Conservation (phyloP, 2,888 invertebrate genomes). For the Polydrusus cervinus region DNA sequence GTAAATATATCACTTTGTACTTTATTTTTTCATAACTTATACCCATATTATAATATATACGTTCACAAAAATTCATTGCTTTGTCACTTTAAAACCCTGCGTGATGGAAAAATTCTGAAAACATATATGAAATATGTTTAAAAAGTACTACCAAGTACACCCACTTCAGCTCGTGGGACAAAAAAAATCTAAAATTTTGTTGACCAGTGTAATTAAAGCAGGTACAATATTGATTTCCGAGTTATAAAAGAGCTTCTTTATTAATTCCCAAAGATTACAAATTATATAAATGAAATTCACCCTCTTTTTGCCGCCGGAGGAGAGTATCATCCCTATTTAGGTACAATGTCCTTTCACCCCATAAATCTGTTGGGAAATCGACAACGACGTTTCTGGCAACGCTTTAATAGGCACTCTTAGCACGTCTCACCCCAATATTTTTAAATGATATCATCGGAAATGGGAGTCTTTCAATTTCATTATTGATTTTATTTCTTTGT, state of each 20-base stretch:
- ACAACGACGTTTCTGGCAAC: conserved; percentile 48
- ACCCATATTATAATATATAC: too few species aligned
- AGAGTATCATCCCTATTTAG: conserved; percentile 46
- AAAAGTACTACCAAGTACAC: too few species aligned
- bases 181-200: too few species aligned
- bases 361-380: conserved; percentile 49
- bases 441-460: conserved; percentile 17
- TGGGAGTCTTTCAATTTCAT: conserved; percentile 11
- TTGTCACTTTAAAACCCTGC: too few species aligned
- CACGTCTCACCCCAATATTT: conserved; percentile 28
- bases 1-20: too few species aligned
- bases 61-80: too few species aligned
- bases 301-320: conserved; percentile 37
- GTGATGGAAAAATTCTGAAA: too few species aligned
- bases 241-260: conserved; percentile 30
- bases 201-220: conserved; percentile 15
- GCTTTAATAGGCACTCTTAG: conserved; percentile 47
- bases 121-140: too few species aligned
- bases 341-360: conserved; percentile 43
- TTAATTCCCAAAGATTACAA: conserved; percentile 45
- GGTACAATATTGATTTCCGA: conserved; percentile 11
- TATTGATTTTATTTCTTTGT: conserved; percentile 19
- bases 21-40: too few species aligned
- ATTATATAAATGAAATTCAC: conserved; percentile 48
- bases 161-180: too few species aligned